Evolutionary conservation across 2,113 vertebrate genomes (phyloP).

Genomic region (Noctilio leporinus): DNA sequence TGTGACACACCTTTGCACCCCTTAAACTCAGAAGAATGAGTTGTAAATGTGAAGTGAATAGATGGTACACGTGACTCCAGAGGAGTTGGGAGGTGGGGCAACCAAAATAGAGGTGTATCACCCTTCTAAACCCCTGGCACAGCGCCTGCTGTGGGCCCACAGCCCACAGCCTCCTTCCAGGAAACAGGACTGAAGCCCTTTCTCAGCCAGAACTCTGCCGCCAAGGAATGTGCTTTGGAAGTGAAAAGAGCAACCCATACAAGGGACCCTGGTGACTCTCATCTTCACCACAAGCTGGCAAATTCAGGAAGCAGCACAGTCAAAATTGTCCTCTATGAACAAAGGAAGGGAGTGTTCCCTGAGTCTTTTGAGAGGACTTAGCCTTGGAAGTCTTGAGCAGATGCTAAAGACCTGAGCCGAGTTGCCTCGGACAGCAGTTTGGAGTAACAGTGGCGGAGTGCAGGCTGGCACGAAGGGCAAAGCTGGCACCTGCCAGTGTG

Average conservation of each 20-base stretch:
- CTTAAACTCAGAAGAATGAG: slow-evolving; percentile 59
- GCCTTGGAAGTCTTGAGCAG: background rate
- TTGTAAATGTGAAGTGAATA: slow-evolving; percentile 45
- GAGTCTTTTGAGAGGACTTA: background rate
- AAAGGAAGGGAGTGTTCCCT: background rate
- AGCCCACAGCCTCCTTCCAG: background rate
- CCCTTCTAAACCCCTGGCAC: background rate
- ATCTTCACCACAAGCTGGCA: background rate
- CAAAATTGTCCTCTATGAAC: background rate
- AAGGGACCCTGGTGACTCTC: background rate
- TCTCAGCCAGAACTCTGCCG: background rate
- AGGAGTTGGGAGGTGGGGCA: background rate
- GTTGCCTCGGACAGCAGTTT: background rate
- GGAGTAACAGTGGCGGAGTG: background rate
- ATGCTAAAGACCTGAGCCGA: background rate
- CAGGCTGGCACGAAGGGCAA: background rate
- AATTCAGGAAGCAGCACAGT: background rate
- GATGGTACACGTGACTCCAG: slow-evolving; percentile 36
- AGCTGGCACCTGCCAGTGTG: background rate
- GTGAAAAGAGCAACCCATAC: background rate
- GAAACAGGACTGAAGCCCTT: background rate
- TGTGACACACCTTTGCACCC: slow-evolving; percentile 38
- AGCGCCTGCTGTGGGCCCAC: background rate
- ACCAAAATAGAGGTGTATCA: slow-evolving; percentile 5
- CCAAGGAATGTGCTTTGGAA: background rate